phyloP scores from a whole-genome alignment of 2,888 invertebrate genomes.

The Cactoblastis cactorum region DNA sequence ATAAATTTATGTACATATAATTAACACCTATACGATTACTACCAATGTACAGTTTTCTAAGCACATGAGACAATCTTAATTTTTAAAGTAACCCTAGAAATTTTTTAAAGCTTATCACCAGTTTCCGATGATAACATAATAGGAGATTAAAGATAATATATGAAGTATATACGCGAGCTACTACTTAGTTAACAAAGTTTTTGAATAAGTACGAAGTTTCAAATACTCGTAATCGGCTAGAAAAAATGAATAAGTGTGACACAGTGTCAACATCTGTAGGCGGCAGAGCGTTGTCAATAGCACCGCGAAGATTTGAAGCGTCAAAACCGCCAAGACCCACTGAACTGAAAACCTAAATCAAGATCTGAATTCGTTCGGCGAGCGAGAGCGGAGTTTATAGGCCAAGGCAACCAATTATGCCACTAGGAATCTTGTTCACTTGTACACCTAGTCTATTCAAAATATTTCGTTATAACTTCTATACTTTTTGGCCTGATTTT shows the following conservation, averaged over 20 bases:
- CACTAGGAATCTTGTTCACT: conserved; percentile 35
- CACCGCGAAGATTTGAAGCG: conserved; percentile 48
- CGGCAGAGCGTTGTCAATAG: conserved; percentile 18
- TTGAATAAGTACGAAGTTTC: neutral
- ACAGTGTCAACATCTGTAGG: neutral
- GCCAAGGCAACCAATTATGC: conserved; percentile 71
- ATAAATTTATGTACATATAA: too few species aligned
- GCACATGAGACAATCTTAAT: too few species aligned
- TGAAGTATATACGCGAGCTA: too few species aligned
- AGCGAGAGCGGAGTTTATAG: conserved; percentile 60
- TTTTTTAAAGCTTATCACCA: too few species aligned
- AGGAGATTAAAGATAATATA: too few species aligned
- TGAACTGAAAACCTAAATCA: conserved; percentile 78
- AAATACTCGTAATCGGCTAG: neutral
- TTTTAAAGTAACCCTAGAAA: too few species aligned
- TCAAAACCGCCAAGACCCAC: conserved; percentile 60
- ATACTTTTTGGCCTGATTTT: neutral
- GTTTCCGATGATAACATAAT: too few species aligned
- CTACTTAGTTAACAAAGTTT: too few species aligned
- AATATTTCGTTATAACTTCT: conserved; percentile 21
- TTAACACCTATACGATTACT: too few species aligned
- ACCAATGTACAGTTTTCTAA: too few species aligned
- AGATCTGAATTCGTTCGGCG: conserved; percentile 68
- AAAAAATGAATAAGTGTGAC: conserved; percentile 4
- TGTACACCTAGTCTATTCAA: conserved; percentile 31